Percentiles rank a stretch among this genome's conserved stretches.
phyloP scores from a whole-genome alignment of 2,888 invertebrate species.

The Tipula lateralis region DNA sequence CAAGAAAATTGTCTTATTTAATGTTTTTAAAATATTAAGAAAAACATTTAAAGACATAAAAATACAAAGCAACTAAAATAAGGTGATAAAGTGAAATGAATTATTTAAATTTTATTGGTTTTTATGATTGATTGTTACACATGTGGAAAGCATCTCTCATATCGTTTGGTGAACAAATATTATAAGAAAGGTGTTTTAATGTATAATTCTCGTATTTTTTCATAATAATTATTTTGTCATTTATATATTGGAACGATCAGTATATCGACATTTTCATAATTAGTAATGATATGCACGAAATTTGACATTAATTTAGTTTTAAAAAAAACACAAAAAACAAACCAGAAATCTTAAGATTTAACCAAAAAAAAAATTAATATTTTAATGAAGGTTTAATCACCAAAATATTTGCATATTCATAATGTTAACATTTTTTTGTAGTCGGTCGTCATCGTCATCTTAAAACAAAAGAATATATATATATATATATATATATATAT shows the following conservation, averaged over 20 bases:
- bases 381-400: constrained; percentile 9
- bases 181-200: background rate
- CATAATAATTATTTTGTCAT: background rate
- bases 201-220: background rate
- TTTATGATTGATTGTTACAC: constrained; percentile 11
- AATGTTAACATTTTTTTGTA: background rate
- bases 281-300: background rate
- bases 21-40: background rate
- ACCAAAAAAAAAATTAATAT: background rate
- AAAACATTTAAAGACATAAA: background rate
- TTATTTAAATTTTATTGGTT: background rate
- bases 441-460: background rate
- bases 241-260: background rate
- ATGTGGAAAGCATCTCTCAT: background rate
- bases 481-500: background rate
- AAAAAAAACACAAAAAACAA: background rate
- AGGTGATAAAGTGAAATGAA: background rate
- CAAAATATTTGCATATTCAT: constrained; percentile 11
- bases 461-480: background rate
- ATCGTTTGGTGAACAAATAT: background rate
- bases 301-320: background rate
- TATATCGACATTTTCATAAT: background rate
- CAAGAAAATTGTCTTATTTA: background rate
- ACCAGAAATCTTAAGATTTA: constrained; percentile 3
- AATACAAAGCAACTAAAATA: background rate